phyloP scores from a whole-genome alignment of 2,888 invertebrate genomes.

The Oscheius sp. region DNA sequence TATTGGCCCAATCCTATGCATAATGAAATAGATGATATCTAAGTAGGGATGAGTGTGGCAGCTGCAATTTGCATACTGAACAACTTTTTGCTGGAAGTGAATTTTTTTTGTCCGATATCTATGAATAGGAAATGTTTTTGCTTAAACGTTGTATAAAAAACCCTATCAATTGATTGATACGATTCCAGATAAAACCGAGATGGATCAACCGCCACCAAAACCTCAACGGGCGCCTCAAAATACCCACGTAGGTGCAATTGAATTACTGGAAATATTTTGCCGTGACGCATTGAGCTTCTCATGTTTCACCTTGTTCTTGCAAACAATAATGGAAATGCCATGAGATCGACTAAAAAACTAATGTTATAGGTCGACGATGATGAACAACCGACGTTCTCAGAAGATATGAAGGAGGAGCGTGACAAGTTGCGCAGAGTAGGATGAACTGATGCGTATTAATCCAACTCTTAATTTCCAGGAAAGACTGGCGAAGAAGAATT shows the following conservation, averaged over 20 bases:
- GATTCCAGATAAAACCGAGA: slow-evolving; percentile 19
- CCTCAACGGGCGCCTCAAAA: slow-evolving; percentile 13
- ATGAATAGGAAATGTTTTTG: not conserved
- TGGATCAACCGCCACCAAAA: slow-evolving; percentile 28
- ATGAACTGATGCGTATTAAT: not conserved
- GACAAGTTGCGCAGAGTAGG: slow-evolving; percentile 42
- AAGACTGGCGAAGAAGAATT: not conserved
- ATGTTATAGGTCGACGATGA: slow-evolving; percentile 45
- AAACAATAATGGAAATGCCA: slow-evolving; percentile 6
- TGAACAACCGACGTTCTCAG: slow-evolving; percentile 57
- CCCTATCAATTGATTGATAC: not conserved
- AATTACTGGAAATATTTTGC: not conserved
- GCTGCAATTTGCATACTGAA: not conserved
- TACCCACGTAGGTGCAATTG: not conserved
- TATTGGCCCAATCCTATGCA: too few species aligned
- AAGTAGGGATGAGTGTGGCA: slow-evolving; percentile 1
- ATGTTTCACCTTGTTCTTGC: slow-evolving; percentile 18
- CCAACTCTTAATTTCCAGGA: not conserved
- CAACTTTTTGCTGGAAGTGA: not conserved
- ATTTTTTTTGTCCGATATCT: not conserved
- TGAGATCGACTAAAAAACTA: not conserved
- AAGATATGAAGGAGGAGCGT: slow-evolving; percentile 61
- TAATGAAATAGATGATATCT: not conserved
- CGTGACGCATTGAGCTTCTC: slow-evolving; percentile 16
- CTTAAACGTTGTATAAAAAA: not conserved